phyloP scores from a whole-genome alignment of 2,113 vertebrate species.

The Craseonycteris thonglongyai region DNA sequence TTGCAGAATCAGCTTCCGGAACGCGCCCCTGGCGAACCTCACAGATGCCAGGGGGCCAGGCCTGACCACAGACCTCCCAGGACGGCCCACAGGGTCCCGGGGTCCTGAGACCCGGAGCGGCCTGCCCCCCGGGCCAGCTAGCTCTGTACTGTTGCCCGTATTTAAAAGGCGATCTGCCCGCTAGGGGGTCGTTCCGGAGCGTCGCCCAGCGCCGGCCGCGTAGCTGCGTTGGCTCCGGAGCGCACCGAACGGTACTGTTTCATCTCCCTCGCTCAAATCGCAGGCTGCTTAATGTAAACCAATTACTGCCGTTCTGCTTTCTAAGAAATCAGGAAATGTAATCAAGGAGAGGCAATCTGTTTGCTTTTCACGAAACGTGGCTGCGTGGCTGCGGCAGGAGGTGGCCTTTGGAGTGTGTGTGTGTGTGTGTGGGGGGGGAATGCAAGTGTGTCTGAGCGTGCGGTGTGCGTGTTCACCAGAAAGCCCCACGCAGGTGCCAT shows the following conservation, averaged over 20 bases:
- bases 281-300: constrained; percentile 59
- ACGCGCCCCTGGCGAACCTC: too few species aligned
- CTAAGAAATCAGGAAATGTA: constrained; percentile 65
- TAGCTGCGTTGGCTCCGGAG: constrained; percentile 48
- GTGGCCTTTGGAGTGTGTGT: neutral
- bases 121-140: fast-evolving
- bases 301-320: constrained; percentile 65
- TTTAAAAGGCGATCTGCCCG: neutral
- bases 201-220: neutral
- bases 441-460: too few species aligned
- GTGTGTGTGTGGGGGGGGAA: neutral
- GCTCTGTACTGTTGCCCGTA: fast-evolving
- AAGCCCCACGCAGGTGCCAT: fast-evolving
- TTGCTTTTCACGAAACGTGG: constrained; percentile 41
- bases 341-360: constrained; percentile 54
- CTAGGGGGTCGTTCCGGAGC: neutral
- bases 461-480: neutral
- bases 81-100: fast-evolving
- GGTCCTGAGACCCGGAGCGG: fast-evolving
- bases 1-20: fast-evolving
- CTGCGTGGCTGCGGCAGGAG: fast-evolving
- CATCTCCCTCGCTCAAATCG: constrained; percentile 36
- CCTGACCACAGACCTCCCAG: neutral
- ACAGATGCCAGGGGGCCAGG: fast-evolving
- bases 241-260: constrained; percentile 23